Base-by-base conservation (phyloP, 2,797 vertebrate species). In the Synaphobranchus kaupii region DNA sequence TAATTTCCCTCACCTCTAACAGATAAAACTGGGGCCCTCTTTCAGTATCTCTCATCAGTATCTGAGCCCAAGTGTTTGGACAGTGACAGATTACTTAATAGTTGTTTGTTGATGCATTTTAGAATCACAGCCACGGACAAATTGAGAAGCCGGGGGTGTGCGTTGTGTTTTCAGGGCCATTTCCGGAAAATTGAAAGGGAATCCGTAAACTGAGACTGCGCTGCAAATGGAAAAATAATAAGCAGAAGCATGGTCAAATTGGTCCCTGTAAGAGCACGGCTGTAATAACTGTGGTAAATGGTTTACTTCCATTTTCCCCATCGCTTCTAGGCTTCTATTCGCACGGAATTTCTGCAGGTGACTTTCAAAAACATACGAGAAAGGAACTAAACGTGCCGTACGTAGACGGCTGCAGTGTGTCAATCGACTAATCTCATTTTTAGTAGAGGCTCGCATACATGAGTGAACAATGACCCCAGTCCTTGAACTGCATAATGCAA, bases 21-120 rank as follows among this genome's bases (percentile, higher is more conserved):
- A 76, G 73, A 63, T 60, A 47, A 73, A 8, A 17, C 52, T 54
- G 34, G 34, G 12, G 34, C 17, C 15, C 4, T 17, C 34, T 20
- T 86, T 76, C n/a, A n/a, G n/a, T n/a, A n/a, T n/a, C n/a, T n/a
- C 80, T 47, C 78, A 60, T 81, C 85, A 44, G 47, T 86, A 86
- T 12, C 76, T 17, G 15, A 15, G 76, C 44, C 22, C 78, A n/a
- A 56, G 12, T 39, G 34, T 44, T 9, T 44, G 50, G 85, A 25
- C 52, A 47, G 34, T 47, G 54, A 86, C 39, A n/a, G 58, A 86
- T 44, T 5, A 34, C 28, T 56, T 86, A 9, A 9, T 39, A 5
- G 50, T 31, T 60, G n/a, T 84, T 84, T 84, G 10, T 60, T 44
- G 31, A 50, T 71, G 25, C 7, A 0, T 66, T 17, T 85, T 47